Evolutionary conservation across 2,113 vertebrate species (phyloP), one percentile per base, ranked within the genome.

Genomic region (Hippocampus comes): DNA sequence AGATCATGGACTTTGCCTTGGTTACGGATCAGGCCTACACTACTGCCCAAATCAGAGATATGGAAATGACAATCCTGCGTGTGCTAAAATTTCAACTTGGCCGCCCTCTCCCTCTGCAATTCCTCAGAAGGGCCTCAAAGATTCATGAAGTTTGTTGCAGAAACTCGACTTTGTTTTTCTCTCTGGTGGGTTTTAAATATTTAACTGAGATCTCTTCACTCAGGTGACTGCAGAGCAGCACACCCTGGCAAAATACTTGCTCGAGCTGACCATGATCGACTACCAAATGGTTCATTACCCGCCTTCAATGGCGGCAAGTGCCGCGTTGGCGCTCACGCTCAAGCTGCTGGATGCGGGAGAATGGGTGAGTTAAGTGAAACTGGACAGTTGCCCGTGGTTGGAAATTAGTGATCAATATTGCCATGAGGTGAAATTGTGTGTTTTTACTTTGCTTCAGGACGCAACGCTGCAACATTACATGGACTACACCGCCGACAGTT

Each of bases 241-340:
- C 64, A 84, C 91, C 0, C 75, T 97, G 74, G 93, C 94, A 0
- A 95, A 94, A 72, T 96, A 96, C 74, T 83, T 98, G 48, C 92
- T 95, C 82, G 95, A 98, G 80, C 83, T 97, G 14, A 92, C 91
- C 14, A 92, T 95, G 90, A 25, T 95, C 0, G 94, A 96, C 83
- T 97, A 95, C 0, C 92, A 96, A 0, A 96, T 95, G 93, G 91
- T 93, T 70, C 94, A 95, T 70, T 89, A 94, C 60, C 88, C 89
- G 51, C 94, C 96, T 51, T 96, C 95, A 21, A 89, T 90, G 59
- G 86, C 89, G 60, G 95, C 95, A 3, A 91, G 93, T 1, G 94
- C 93, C 67, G 92, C 95, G 30, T 91, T 92, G 71, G 94, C 92
- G 34, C 89, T 97, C 4, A 87, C 94, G 15, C 86, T 94, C 57